Conservation (phyloP, 2,888 invertebrate genomes). For the Cerceris rybyensis region DNA sequence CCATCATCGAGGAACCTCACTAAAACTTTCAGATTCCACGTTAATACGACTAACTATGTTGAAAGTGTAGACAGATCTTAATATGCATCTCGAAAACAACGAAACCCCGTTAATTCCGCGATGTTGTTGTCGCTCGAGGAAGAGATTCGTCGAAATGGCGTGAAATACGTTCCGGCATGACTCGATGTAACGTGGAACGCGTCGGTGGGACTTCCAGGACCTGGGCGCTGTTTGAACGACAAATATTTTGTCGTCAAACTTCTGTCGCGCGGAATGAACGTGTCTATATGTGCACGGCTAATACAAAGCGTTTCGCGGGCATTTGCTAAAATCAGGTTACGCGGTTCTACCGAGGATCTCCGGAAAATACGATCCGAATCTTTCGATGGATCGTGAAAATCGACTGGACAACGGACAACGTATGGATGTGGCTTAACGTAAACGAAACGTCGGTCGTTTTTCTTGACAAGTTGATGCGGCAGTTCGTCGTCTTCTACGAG, state of each 20-base stretch:
- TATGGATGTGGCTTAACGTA: neutral
- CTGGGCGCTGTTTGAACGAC: conserved; percentile 80
- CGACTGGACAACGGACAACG: neutral
- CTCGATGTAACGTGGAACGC: conserved; percentile 37
- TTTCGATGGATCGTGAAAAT: conserved; percentile 23
- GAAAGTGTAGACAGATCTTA: conserved; percentile 26
- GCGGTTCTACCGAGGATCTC: conserved; percentile 51
- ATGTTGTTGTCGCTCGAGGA: conserved; percentile 45
- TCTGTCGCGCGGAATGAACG: conserved; percentile 79
- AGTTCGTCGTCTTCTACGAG: conserved; percentile 1
- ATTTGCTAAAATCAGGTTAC: conserved; percentile 80
- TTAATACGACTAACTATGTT: neutral
- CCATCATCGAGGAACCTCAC: no score
- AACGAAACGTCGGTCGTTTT: neutral
- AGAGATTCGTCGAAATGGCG: conserved; percentile 48
- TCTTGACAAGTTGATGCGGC: neutral
- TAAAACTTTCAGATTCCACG: no score
- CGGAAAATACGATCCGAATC: conserved; percentile 50
- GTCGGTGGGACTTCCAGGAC: conserved; percentile 75
- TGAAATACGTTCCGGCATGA: conserved; percentile 19
- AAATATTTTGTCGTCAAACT: conserved; percentile 82
- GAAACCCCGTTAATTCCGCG: conserved; percentile 38
- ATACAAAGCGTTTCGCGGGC: conserved; percentile 80
- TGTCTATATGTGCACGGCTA: conserved; percentile 81
- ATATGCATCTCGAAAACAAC: neutral